These are phyloP conservation scores for Megathymus violae DNA, from an alignment of 1,140 invertebrate genomes.

Conservation along the genomic window DNA sequence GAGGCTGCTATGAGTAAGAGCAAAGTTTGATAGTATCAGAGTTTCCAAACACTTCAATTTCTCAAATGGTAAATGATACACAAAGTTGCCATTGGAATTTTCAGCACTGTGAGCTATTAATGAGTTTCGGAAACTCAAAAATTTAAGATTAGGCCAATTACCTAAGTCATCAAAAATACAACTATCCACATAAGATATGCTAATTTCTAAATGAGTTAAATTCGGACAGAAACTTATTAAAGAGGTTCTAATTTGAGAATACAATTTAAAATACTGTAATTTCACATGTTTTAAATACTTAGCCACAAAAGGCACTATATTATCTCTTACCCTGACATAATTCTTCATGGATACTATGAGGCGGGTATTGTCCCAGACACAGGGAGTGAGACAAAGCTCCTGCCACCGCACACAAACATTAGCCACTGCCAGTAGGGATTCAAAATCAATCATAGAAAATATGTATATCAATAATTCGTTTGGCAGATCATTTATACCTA, in stretches of 20 bases:
- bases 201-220: conserved; percentile 83
- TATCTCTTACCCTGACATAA: conserved; percentile 78
- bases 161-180: conserved; percentile 82
- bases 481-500: conserved; percentile 81
- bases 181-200: conserved; percentile 82
- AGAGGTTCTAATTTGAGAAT: conserved; percentile 80
- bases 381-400: conserved; percentile 76
- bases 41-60: conserved; percentile 77
- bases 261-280: conserved; percentile 83
- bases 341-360: conserved; percentile 83
- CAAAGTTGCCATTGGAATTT: conserved; percentile 77
- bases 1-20: conserved; percentile 74
- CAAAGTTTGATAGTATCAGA: conserved; percentile 80
- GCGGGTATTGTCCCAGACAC: conserved; percentile 80
- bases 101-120: conserved; percentile 76
- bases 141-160: conserved; percentile 80
- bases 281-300: conserved; percentile 82
- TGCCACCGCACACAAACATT: conserved; percentile 82
- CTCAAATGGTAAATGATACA: conserved; percentile 80
- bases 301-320: conserved; percentile 80
- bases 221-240: conserved; percentile 81
- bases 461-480: conserved; percentile 83
- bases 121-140: conserved; percentile 82
- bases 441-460: conserved; percentile 82
- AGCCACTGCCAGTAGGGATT: conserved; percentile 76